A percentile compares a stretch with the other conserved stretches of the same genome.
These are phyloP conservation scores for Caenorhabditis zanzibari DNA, from an alignment of 2,888 invertebrate species.

Conservation along the genomic window DNA sequence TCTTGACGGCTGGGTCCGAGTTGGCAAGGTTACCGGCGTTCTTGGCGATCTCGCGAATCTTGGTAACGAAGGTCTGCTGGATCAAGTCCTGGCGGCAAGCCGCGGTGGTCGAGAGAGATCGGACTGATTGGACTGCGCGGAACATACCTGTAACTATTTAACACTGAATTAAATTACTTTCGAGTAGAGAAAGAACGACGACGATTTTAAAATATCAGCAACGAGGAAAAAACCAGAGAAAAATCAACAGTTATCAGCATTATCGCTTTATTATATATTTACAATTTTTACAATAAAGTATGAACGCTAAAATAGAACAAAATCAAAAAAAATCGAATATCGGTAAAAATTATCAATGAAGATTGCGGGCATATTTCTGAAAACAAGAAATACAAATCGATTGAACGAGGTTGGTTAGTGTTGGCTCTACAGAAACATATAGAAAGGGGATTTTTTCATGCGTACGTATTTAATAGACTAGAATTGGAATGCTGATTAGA, in stretches of 20 bases:
- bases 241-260: too few relatives aligned
- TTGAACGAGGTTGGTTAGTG: not conserved
- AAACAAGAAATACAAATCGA: conserved; percentile 18
- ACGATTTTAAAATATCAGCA: not conserved
- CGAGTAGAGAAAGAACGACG: too few relatives aligned
- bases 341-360: conserved; percentile 40
- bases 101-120: conserved; percentile 72
- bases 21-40: conserved; percentile 82
- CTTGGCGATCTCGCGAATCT: conserved; percentile 80
- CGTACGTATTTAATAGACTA: conserved; percentile 26
- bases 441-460: conserved; percentile 8
- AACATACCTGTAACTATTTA: conserved; percentile 67
- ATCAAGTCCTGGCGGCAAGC: conserved; percentile 78
- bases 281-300: too few relatives aligned
- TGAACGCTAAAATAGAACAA: not conserved
- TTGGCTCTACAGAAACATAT: not conserved
- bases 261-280: too few relatives aligned
- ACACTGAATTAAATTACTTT: not conserved
- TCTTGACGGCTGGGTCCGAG: conserved; percentile 78
- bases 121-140: conserved; percentile 71
- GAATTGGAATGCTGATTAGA: conserved; percentile 35
- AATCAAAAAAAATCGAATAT: not conserved
- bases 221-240: not conserved
- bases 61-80: conserved; percentile 81
- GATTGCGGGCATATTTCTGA: conserved; percentile 64